Evolutionary conservation across 2,888 invertebrate genomes (phyloP), one percentile per base, ranked within the genome.

Genomic region (Eupithecia centaureata): DNA sequence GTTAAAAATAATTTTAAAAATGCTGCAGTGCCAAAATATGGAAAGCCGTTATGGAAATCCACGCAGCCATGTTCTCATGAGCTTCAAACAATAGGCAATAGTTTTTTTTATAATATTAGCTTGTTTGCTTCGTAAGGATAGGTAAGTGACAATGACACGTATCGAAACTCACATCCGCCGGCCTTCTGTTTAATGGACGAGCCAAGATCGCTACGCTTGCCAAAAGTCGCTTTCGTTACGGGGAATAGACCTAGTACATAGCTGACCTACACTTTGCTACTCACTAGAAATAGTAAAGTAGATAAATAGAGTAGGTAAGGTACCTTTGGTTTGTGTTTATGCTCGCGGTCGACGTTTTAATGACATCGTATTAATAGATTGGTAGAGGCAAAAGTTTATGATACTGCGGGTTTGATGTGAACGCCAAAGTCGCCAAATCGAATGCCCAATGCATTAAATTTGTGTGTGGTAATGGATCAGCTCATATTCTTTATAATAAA

Each of bases 171-270:
- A 72, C 72, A 58, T 73, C 67, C 68, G 73, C 60, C 75, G 79
- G 70, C 85, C 86, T 84, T 84, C 83, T 80, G 80, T 85, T 80
- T 84, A 81, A 84, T 83, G 85, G 80, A 81, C 81, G 78, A 79
- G 76, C 79, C 79, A 80, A 80, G 75, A 82, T 72, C 78, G 65
- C 58, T 62, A 32, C 68, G 75, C 73, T 77, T 82, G 84, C 82
- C 83, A 84, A 82, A 78, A 71, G 66, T 65, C 67, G 74, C 77
- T 80, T 77, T 80, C 75, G 70, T 73, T 66, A 70, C 67, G 62
- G 54, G 67, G 67, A 61, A 67, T 58, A n/a, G n/a, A n/a, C n/a
- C n/a, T n/a, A n/a, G n/a, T n/a, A 61, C 62, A 65, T 12, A 28
- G 33, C 65, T 63, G 63, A 70, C 63, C 61, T 70, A 63, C 32